A percentile compares a stretch with the other conserved stretches of the same genome.
phyloP scores from a whole-genome alignment of 2,797 vertebrate species.

The Falco novaeseelandiae region DNA sequence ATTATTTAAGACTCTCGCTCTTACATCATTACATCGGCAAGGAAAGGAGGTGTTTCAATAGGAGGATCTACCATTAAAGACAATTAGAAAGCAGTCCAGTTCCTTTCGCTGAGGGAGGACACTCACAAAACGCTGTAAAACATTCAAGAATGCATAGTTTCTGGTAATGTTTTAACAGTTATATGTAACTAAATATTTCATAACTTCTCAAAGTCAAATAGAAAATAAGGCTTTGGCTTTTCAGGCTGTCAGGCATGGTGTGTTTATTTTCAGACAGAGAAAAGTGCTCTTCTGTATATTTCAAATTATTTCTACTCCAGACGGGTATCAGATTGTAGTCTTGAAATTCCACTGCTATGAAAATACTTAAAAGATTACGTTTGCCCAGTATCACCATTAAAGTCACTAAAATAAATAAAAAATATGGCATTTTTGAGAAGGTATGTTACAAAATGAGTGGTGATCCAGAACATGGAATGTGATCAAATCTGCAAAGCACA shows the following conservation, averaged over 20 bases:
- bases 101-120: neutral
- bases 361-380: constrained; percentile 6
- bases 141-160: neutral
- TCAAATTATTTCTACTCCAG: constrained; percentile 23
- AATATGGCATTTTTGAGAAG: neutral
- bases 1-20: constrained; percentile 54
- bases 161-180: neutral
- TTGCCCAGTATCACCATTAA: constrained; percentile 5
- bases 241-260: neutral
- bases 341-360: constrained; percentile 8
- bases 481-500: constrained; percentile 45
- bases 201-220: constrained; percentile 4
- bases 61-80: constrained; percentile 25
- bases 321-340: constrained; percentile 15
- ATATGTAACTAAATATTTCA: constrained; percentile 1
- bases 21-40: constrained; percentile 50
- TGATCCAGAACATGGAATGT: neutral
- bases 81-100: neutral
- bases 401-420: constrained; percentile 17
- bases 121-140: constrained; percentile 14
- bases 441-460: neutral
- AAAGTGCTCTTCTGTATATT: constrained; percentile 4
- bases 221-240: constrained; percentile 1
- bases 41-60: constrained; percentile 30
- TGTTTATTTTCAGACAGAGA: constrained; percentile 26